A percentile compares a stretch with the other conserved stretches of the same genome.
Evolutionary conservation across 2,113 vertebrate species (phyloP).

Genomic region (Bubo blakistoni): DNA sequence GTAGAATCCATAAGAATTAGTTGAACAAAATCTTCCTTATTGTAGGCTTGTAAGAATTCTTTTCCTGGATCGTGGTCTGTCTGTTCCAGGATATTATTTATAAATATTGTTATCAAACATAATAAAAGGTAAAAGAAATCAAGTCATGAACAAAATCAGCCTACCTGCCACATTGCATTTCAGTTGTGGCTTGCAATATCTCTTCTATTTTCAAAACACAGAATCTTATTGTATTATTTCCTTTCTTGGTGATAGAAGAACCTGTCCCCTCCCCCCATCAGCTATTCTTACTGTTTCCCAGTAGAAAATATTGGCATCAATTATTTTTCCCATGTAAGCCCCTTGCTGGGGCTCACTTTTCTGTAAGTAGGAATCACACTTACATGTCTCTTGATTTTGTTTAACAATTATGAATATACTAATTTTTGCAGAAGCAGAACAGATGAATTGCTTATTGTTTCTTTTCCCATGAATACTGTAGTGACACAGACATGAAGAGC

Average conservation of each 20-base stretch:
- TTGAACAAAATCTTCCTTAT: not conserved
- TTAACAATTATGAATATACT: not conserved
- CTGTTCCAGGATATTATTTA: not conserved
- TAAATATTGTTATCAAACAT: not conserved
- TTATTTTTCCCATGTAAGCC: not conserved
- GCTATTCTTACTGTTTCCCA: not conserved
- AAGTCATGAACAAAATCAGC: not conserved
- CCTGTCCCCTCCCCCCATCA: accelerated
- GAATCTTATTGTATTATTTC: not conserved
- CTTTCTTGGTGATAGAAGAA: not conserved
- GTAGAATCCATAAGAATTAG: not conserved
- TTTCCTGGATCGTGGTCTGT: not conserved
- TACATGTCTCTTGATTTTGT: not conserved
- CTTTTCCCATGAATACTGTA: not conserved
- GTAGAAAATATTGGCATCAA: not conserved
- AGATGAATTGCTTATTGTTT: not conserved
- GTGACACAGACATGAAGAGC: accelerated
- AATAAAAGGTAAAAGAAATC: not conserved
- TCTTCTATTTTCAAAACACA: not conserved
- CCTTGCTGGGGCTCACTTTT: not conserved
- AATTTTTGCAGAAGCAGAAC: not conserved
- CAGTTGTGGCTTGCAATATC: not conserved
- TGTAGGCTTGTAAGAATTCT: not conserved
- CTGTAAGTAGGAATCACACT: not conserved
- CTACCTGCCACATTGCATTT: not conserved